Evolutionary conservation across 1,140 invertebrate genomes (phyloP).

Genomic region (Leptoteleia sp.): DNA sequence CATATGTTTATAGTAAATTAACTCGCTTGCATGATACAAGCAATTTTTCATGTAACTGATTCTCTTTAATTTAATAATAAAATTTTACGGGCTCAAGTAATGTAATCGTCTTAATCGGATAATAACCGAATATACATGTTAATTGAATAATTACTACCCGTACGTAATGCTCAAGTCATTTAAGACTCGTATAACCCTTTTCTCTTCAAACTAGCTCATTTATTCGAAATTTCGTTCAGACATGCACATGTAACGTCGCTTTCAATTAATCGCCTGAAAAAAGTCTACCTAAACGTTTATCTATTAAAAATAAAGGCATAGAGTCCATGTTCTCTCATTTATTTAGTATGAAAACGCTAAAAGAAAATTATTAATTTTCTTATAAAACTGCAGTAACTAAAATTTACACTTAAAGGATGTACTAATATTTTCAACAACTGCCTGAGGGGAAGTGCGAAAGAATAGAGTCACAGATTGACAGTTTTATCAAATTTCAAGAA

Average conservation of each 20-base stretch:
- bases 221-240: conserved; percentile 34
- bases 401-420: too few species aligned
- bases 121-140: conserved; percentile 39
- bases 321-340: too few species aligned
- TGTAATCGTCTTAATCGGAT: conserved; percentile 29
- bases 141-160: conserved; percentile 51
- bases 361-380: too few species aligned
- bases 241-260: conserved; percentile 27
- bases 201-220: conserved; percentile 12
- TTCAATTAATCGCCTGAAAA: too few species aligned
- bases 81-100: conserved; percentile 17
- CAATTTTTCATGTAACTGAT: conserved; percentile 13
- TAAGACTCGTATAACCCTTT: conserved; percentile 31
- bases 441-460: too few species aligned
- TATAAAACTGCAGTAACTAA: too few species aligned
- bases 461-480: too few species aligned
- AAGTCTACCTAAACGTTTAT: too few species aligned
- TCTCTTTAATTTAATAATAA: conserved; percentile 27
- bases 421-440: too few species aligned
- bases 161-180: conserved; percentile 19
- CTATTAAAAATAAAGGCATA: too few species aligned
- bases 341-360: too few species aligned
- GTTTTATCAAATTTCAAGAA: too few species aligned
- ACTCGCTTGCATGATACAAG: background rate
- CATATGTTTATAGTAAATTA: conserved; percentile 2